These are phyloP conservation scores for Geotrupes spiniger DNA, from an alignment of 2,888 invertebrate genomes.

Conservation along the genomic window DNA sequence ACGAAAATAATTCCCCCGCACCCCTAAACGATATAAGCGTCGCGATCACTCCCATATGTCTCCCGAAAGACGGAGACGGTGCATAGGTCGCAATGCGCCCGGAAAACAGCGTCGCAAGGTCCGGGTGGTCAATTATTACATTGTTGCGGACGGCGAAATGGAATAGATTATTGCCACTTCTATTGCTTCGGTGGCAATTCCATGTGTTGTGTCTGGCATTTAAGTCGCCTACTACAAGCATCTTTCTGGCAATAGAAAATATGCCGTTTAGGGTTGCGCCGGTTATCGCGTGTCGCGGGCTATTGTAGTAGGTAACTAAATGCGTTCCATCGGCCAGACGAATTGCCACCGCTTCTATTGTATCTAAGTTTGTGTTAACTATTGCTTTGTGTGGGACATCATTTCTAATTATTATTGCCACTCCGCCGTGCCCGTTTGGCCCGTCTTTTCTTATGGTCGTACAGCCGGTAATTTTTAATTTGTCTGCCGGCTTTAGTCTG, in stretches of 20 bases:
- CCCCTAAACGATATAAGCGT: too few relatives aligned
- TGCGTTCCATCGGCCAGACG: conserved; percentile 12
- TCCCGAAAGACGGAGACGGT: too few relatives aligned
- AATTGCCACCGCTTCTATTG: conserved; percentile 17
- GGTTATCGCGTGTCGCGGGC: conserved; percentile 10
- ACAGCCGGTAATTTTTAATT: conserved; percentile 13
- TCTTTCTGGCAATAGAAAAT: too few relatives aligned
- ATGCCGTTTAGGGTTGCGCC: conserved; percentile 12
- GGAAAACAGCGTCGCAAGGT: too few relatives aligned
- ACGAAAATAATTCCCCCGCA: too few relatives aligned
- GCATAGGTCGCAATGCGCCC: too few relatives aligned
- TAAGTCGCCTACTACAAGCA: too few relatives aligned
- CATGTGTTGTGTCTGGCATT: too few relatives aligned
- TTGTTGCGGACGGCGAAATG: conserved; percentile 10
- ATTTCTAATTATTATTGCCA: background rate
- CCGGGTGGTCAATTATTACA: too few relatives aligned
- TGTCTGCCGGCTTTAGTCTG: conserved; percentile 6
- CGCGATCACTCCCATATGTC: too few relatives aligned
- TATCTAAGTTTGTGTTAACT: background rate
- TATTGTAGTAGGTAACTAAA: conserved; percentile 15
- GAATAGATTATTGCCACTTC: conserved; percentile 21
- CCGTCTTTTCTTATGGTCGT: conserved; percentile 1
- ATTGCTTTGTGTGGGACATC: conserved; percentile 7
- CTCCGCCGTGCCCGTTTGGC: too few relatives aligned
- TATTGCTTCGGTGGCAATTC: conserved; percentile 21